Evolutionary conservation across 2,888 invertebrate species (phyloP).

Genomic region (Unio delphinus): DNA sequence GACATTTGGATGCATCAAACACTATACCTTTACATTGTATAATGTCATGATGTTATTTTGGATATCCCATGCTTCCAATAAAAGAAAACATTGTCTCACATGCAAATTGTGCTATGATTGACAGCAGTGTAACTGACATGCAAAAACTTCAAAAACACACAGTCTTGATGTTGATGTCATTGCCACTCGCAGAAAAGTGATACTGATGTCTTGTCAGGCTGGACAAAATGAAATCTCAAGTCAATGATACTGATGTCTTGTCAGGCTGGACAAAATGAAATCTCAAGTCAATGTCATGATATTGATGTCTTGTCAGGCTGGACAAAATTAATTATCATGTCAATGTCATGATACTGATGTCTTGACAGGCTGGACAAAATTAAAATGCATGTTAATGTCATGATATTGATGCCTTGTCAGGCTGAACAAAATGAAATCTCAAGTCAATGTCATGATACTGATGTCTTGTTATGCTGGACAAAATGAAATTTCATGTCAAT

Average conservation of each 20-base stretch:
- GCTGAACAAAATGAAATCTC: neutral
- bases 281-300: too few species aligned
- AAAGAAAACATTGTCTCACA: too few species aligned
- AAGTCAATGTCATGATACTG: neutral
- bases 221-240: neutral
- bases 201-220: neutral
- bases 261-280: neutral
- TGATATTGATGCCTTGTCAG: neutral
- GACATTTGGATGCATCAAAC: too few species aligned
- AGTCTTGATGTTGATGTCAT: neutral
- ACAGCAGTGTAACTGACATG: neutral
- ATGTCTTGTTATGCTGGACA: neutral
- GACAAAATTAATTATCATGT: neutral
- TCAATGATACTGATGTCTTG: too few species aligned
- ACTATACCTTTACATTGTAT: too few species aligned
- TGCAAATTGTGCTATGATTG: too few species aligned
- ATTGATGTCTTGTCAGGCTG: neutral
- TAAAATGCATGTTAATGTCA: neutral
- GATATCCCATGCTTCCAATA: too few species aligned
- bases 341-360: neutral
- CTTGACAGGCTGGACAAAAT: neutral
- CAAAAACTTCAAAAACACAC: too few species aligned
- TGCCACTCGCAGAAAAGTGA: too few species aligned
- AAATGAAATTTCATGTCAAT: too few species aligned
- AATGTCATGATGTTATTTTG: too few species aligned